phyloP scores from a whole-genome alignment of 2,888 invertebrate species.

The Tetrapedia diversipes region DNA sequence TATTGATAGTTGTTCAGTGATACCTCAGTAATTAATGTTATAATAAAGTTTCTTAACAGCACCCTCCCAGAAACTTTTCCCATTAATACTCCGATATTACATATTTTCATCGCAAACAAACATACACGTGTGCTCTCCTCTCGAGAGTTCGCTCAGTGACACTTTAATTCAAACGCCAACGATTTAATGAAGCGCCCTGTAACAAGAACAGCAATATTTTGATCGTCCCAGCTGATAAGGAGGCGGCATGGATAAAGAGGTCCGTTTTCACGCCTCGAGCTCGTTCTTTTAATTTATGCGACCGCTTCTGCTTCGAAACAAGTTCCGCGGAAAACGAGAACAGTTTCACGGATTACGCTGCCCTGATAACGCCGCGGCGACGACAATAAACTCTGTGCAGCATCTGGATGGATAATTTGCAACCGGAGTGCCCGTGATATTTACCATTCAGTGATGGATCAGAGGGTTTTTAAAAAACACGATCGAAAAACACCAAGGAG shows the following conservation, averaged over 20 bases:
- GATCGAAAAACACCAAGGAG: no score
- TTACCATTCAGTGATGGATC: no score
- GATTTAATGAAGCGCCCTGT: neutral
- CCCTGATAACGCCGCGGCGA: constrained; percentile 34
- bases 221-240: neutral
- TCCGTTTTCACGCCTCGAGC: constrained; percentile 20
- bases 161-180: no score
- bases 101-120: no score
- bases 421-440: neutral
- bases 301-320: constrained; percentile 24
- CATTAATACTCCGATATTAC: no score
- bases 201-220: constrained; percentile 12
- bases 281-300: constrained; percentile 32
- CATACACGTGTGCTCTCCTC: no score
- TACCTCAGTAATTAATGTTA: no score
- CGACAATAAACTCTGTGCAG: constrained; percentile 27
- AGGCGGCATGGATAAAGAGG: constrained; percentile 11
- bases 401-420: constrained; percentile 32
- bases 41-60: no score
- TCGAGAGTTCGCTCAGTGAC: no score
- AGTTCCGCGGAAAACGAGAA: constrained; percentile 37
- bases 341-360: constrained; percentile 16
- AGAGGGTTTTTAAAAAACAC: no score
- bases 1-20: no score
- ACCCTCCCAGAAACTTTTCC: no score